Conservation (phyloP, 1,140 invertebrate genomes). For the Psilanteris sp. region DNA sequence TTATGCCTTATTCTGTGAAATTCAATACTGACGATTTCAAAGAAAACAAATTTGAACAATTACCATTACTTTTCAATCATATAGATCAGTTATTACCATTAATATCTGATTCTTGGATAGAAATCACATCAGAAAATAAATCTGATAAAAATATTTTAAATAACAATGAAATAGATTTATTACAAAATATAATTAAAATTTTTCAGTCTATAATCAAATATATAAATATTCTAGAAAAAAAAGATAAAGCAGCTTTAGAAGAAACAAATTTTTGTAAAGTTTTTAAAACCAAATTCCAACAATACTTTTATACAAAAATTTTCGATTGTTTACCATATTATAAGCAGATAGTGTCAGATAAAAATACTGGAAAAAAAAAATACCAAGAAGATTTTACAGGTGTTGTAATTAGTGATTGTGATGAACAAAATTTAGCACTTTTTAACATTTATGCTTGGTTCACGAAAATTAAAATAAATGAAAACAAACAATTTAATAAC, state of each 20-base stretch:
- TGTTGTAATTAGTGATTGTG: slow-evolving; percentile 57
- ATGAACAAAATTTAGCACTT: slow-evolving; percentile 71
- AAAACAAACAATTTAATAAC: slow-evolving; percentile 19
- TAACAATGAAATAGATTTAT: slow-evolving; percentile 80
- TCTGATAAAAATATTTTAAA: slow-evolving; percentile 59
- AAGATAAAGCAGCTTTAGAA: slow-evolving; percentile 40
- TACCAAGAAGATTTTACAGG: slow-evolving; percentile 64
- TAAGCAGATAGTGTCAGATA: slow-evolving; percentile 28
- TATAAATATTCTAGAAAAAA: slow-evolving; percentile 75
- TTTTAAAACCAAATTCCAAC: too few species aligned
- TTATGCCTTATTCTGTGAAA: slow-evolving; percentile 59
- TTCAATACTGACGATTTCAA: slow-evolving; percentile 44
- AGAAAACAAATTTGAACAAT: slow-evolving; percentile 31
- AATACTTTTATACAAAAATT: slow-evolving; percentile 62
- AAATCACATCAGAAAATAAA: slow-evolving; percentile 81
- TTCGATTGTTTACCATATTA: slow-evolving; percentile 81
- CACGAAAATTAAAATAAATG: slow-evolving; percentile 56
- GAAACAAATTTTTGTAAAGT: too few species aligned
- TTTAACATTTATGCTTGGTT: slow-evolving; percentile 74
- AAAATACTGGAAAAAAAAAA: slow-evolving; percentile 38
- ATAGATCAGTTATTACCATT: slow-evolving; percentile 84
- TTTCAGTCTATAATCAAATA: slow-evolving; percentile 81
- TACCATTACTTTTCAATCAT: slow-evolving; percentile 76
- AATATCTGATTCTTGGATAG: slow-evolving; percentile 87
- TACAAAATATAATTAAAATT: slow-evolving; percentile 82